phyloP scores from a whole-genome alignment of 2,113 vertebrate genomes.

The Leptosomus discolor region DNA sequence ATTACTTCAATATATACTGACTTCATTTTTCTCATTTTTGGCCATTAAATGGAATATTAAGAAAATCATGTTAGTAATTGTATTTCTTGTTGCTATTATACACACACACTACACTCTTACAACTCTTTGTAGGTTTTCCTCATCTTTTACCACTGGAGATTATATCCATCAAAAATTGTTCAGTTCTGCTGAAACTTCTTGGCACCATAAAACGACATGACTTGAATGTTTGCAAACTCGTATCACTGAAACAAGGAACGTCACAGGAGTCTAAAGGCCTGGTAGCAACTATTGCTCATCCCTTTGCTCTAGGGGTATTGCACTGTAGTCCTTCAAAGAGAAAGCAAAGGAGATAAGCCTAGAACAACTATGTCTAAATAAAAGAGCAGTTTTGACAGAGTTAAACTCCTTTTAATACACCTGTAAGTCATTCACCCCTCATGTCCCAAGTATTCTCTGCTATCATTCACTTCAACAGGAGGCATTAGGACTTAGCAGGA shows the following conservation, averaged over 20 bases:
- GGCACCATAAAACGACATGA: background rate
- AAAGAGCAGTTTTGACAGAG: background rate
- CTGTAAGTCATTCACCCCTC: background rate
- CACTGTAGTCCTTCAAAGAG: background rate
- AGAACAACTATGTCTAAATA: background rate
- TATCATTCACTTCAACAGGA: conserved; percentile 41
- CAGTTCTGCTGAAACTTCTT: background rate
- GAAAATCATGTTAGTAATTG: background rate
- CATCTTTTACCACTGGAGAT: background rate
- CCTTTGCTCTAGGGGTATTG: background rate
- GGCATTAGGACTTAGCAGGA: conserved; percentile 35
- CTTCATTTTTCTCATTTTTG: background rate
- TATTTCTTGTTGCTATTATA: background rate
- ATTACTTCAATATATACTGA: background rate
- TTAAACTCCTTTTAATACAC: conserved; percentile 13
- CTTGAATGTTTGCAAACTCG: background rate
- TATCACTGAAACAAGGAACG: background rate
- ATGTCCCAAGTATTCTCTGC: background rate
- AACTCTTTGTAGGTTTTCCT: background rate
- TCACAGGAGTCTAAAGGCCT: background rate
- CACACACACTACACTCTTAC: background rate
- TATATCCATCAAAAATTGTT: background rate
- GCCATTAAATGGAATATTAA: background rate
- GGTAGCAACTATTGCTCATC: background rate
- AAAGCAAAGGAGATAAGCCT: background rate